Conservation (phyloP, 2,113 vertebrate genomes). For the Spermophilus dauricus region DNA sequence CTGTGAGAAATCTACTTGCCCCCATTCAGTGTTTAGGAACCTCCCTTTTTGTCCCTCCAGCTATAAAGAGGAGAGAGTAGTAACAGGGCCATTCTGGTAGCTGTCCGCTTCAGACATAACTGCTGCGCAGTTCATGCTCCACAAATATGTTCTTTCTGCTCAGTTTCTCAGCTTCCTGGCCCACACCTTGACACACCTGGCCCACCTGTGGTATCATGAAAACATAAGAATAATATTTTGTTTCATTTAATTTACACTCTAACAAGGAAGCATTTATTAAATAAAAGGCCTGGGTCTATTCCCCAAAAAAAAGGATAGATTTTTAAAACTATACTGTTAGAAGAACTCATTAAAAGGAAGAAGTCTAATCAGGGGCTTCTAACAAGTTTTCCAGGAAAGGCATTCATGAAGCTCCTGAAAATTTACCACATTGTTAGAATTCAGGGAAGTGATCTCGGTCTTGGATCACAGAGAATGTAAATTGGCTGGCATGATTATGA, state of each 20-base stretch:
- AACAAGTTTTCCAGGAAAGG: background rate
- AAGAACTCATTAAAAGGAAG: background rate
- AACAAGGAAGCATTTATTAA: background rate
- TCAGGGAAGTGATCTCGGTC: constrained; percentile 17
- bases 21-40: background rate
- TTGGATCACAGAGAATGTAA: constrained; percentile 39
- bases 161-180: background rate
- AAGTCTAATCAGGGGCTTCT: background rate
- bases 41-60: background rate
- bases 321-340: background rate
- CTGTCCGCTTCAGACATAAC: background rate
- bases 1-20: background rate
- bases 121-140: background rate
- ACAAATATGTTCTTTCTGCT: background rate
- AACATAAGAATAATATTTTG: background rate
- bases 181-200: background rate
- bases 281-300: background rate
- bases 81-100: background rate
- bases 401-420: background rate
- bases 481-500: constrained; percentile 1
- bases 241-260: constrained; percentile 39
- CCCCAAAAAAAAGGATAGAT: background rate
- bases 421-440: background rate
- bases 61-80: background rate
- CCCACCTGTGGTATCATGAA: background rate